phyloP scores from a whole-genome alignment of 2,797 vertebrate species.

The Sebastes cheni region DNA sequence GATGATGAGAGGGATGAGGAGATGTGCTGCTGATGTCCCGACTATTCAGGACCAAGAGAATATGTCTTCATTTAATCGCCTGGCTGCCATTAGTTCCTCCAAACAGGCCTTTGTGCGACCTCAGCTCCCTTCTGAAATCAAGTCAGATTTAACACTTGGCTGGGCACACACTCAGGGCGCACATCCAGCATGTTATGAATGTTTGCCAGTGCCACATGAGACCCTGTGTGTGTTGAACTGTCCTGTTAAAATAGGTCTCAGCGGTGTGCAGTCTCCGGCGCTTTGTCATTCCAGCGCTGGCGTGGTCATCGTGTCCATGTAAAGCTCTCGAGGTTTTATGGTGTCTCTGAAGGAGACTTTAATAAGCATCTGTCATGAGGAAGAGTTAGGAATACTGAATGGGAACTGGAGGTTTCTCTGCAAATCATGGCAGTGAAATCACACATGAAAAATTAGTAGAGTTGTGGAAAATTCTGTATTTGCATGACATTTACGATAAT shows the following conservation, averaged over 20 bases:
- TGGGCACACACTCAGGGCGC: conserved; percentile 56
- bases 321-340: conserved; percentile 22
- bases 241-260: conserved; percentile 62
- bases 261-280: conserved; percentile 32
- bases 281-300: conserved; percentile 44
- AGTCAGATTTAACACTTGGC: conserved; percentile 79
- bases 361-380: conserved; percentile 8
- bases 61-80: conserved; percentile 64
- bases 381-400: background rate
- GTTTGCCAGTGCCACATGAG: conserved; percentile 71
- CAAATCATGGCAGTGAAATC: background rate
- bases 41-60: conserved; percentile 50
- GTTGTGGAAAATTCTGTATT: background rate
- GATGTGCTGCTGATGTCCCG: conserved; percentile 55
- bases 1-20: conserved; percentile 31
- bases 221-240: conserved; percentile 57
- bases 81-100: conserved; percentile 50
- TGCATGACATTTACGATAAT: background rate
- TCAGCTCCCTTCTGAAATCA: conserved; percentile 70
- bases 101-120: conserved; percentile 70
- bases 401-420: background rate
- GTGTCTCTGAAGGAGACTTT: conserved; percentile 19
- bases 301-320: conserved; percentile 1
- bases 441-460: background rate
- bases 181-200: conserved; percentile 70